Evolutionary conservation across 2,888 invertebrate genomes (phyloP), one percentile per base, ranked within the genome.

Genomic region (Pharmacophagus antenor): DNA sequence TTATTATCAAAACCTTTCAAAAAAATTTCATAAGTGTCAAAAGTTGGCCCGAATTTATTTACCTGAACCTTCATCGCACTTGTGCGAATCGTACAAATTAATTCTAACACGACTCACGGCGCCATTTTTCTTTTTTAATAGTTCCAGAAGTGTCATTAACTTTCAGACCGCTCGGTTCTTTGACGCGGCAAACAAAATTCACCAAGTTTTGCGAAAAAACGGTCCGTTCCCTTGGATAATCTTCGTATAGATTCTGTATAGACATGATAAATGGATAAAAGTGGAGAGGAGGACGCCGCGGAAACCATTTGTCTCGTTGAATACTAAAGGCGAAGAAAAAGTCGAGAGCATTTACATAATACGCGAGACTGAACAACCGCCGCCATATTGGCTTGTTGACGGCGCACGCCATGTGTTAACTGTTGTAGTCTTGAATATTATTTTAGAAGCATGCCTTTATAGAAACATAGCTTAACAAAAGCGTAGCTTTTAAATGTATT

Each of bases 261-360:
- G 68, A 66, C 73, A 77, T 84, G 82, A 84, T 81, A 77, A 82
- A 82, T 80, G 74, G 65, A 63, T 66, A 62, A 67, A 67, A 67
- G 73, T 73, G 72, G 20, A 53, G 58, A n/a, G 58, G 54, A 71
- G 75, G 73, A 74, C 74, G 77, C 76, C 76, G 72, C 65, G 65
- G 62, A 65, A 57, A 72, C 76, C 81, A 79, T 84, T 84, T 82
- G 80, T 84, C 81, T 82, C 72, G 66, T 65, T 66, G 65, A 72
- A 72, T 65, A 67, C 68, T 65, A 66, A 72, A 69, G 65, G 65
- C 63, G 62, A 65, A 68, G 74, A 77, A 82, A 80, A 82, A 78
- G 71, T 74, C 71, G 66, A 65, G 49, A 50, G 64, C 77, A 81
- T 84, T 84, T 81, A 80, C 83, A 83, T 83, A 82, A 76, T 72